phyloP scores from a whole-genome alignment of 2,797 vertebrate genomes.

The Denticeps clupeoides region DNA sequence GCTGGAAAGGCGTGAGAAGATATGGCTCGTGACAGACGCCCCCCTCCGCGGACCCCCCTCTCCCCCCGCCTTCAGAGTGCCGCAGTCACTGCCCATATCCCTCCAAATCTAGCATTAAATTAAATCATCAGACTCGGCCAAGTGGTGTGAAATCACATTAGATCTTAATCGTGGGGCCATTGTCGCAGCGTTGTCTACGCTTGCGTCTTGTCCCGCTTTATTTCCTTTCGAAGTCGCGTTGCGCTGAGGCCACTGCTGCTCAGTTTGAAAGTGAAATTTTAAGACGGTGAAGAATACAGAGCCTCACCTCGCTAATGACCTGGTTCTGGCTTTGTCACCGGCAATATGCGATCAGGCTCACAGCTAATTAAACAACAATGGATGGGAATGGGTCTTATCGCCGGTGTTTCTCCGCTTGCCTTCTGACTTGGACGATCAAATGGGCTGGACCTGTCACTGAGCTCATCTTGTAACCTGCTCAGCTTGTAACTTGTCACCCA shows the following conservation, averaged over 20 bases:
- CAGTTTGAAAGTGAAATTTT: too few species aligned
- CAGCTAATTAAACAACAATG: conserved; percentile 39
- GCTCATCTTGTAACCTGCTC: not conserved
- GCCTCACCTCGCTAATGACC: conserved; percentile 13
- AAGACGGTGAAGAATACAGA: not conserved
- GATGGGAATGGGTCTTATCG: conserved; percentile 28
- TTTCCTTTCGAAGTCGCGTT: too few species aligned
- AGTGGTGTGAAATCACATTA: conserved; percentile 54
- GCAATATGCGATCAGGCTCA: conserved; percentile 18
- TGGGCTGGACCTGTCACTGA: not conserved
- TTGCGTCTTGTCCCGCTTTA: too few species aligned
- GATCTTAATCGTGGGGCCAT: conserved; percentile 47
- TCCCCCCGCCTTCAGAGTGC: conserved; percentile 2
- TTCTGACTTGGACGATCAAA: not conserved
- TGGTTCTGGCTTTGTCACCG: conserved; percentile 21
- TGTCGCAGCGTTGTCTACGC: conserved; percentile 41
- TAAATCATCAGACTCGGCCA: conserved; percentile 42
- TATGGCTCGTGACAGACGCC: conserved; percentile 37
- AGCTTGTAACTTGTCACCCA: not conserved
- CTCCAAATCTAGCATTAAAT: conserved; percentile 45
- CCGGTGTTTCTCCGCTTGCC: not conserved
- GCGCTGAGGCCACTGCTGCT: too few species aligned
- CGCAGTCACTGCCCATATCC: conserved; percentile 35
- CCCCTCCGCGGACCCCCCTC: conserved; percentile 23
- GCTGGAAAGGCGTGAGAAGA: conserved; percentile 24